Evolutionary conservation across 2,888 invertebrate genomes (phyloP), one percentile per base, ranked within the genome.

Genomic region (Himalopsyche anomala): DNA sequence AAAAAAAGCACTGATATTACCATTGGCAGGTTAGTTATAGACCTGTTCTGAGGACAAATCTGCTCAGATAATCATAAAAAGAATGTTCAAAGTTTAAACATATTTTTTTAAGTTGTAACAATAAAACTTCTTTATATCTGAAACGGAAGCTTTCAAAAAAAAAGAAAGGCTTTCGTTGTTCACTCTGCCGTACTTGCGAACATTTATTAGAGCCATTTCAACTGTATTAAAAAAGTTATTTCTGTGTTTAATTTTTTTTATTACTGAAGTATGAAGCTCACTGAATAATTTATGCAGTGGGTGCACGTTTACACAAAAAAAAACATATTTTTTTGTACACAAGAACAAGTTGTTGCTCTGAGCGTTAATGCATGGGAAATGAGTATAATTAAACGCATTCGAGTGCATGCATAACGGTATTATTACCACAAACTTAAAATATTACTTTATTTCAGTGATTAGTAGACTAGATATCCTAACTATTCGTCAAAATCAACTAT

Each of bases 121-220:
- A 45, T 45, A 45, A 51, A 51, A 15, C 51, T 15, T 62, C 15
- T 62, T 19, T 28, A 19, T 62, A n/a, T 62, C 62, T 62, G 19
- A 62, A 62, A 62, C 62, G 62, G 28, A 28, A n/a, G 62, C 62
- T 62, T 28, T n/a, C 19, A 9, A 4, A 19, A 62, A 62, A 62
- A 62, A 62, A 19, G 19, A 28, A 62, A 28, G 5, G 28, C 19
- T 62, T 62, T 28, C 62, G 28, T 3, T 62, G 8, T 11, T 2
- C 62, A 62, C 19, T 62, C 28, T 19, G 19, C 62, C 62, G 19
- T 19, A 62, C 62, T 62, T 62, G 28, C 62, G 62, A 19, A 62
- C 62, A 62, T 62, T 62, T 62, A 62, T 62, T 62, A 62, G 62
- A 15, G 19, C n/a, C 62, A 62, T 56, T 56, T 56, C 56, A 5